Percentiles rank a stretch among this genome's conserved stretches.
Evolutionary conservation across 92 coral and sea anemone species (phyloP).

Genomic region (Palythoa caribaeorum): DNA sequence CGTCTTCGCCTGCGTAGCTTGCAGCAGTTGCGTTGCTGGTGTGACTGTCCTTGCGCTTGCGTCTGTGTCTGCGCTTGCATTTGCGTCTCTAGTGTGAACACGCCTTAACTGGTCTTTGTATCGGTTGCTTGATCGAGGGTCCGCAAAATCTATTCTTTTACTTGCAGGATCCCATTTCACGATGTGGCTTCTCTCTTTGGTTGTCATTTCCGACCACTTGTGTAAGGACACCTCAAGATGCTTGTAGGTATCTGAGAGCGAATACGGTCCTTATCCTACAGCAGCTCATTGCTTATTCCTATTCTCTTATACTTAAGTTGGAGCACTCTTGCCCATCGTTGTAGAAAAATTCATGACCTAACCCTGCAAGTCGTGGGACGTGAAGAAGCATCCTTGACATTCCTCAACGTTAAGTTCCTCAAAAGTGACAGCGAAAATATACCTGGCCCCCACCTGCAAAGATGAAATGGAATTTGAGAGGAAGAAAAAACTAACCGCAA

Average conservation of each 20-base stretch:
- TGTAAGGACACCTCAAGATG: conserved; percentile 44
- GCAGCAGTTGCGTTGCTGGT: background rate
- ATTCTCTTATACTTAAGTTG: conserved; percentile 46
- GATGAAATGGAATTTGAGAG: too few relatives aligned
- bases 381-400: conserved; percentile 46
- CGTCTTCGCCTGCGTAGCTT: background rate
- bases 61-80: background rate
- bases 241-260: conserved; percentile 14
- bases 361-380: conserved; percentile 30
- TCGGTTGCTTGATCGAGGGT: too few relatives aligned
- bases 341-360: conserved; percentile 56
- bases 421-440: too few relatives aligned
- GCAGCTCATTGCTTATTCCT: conserved; percentile 43
- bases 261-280: conserved; percentile 49
- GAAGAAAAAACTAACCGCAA: too few relatives aligned
- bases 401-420: too few relatives aligned
- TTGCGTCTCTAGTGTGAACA: too few relatives aligned
- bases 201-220: conserved; percentile 55
- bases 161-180: background rate
- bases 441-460: too few relatives aligned
- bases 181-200: background rate
- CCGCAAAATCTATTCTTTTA: background rate
- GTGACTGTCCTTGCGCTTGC: background rate
- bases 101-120: background rate
- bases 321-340: conserved; percentile 54